These are phyloP conservation scores for Ficedula albicollis DNA, from an alignment of 2,797 vertebrate genomes.

Conservation along the genomic window DNA sequence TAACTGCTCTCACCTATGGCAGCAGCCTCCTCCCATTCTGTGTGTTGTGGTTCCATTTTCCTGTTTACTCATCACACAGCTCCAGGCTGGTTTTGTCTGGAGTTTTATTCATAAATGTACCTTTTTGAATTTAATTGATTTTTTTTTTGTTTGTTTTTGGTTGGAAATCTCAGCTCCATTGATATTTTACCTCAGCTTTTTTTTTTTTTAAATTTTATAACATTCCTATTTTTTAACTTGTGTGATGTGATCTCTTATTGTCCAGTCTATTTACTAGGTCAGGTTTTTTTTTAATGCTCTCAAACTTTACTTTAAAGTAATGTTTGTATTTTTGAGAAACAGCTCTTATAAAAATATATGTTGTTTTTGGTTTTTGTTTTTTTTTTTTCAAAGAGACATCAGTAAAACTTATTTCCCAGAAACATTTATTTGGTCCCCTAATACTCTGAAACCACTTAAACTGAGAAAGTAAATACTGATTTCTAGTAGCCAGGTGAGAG, in stretches of 20 bases:
- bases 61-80: slow-evolving; percentile 15
- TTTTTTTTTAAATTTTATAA: background rate
- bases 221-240: background rate
- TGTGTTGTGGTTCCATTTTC: background rate
- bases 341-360: background rate
- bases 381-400: background rate
- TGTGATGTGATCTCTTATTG: background rate
- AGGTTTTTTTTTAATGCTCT: background rate
- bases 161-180: background rate
- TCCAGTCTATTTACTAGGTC: background rate
- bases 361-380: background rate
- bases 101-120: background rate
- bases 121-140: background rate
- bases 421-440: background rate
- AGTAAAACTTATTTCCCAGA: background rate
- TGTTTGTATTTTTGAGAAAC: background rate
- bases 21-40: background rate
- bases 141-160: background rate
- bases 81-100: background rate
- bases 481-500: background rate
- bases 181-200: background rate
- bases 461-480: background rate
- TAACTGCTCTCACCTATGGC: background rate
- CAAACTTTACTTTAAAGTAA: background rate
- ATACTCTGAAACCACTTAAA: background rate